Percentiles rank a stretch among this genome's conserved stretches.
phyloP scores from a whole-genome alignment of 2,888 invertebrate genomes.

The Lycocerus yunnanus region DNA sequence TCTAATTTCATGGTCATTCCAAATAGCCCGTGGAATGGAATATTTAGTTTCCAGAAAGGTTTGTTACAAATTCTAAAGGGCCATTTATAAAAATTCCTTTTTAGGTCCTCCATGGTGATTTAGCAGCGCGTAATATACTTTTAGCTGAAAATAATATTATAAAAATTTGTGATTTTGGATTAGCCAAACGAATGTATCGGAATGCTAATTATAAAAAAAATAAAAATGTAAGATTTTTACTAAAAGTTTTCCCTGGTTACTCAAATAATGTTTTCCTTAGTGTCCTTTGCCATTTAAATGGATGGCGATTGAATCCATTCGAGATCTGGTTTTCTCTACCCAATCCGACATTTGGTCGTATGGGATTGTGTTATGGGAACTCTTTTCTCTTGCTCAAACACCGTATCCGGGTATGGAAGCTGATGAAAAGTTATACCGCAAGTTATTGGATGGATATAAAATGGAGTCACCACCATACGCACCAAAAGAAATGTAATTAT shows the following conservation, averaged over 20 bases:
- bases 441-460: constrained; percentile 82
- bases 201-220: constrained; percentile 90
- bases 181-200: constrained; percentile 89
- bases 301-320: constrained; percentile 93
- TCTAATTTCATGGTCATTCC: too few relatives aligned
- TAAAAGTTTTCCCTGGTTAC: too few relatives aligned
- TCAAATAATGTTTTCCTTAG: constrained; percentile 47
- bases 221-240: constrained; percentile 68
- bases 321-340: constrained; percentile 88
- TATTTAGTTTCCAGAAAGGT: too few relatives aligned
- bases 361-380: constrained; percentile 89
- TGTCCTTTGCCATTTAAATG: constrained; percentile 92
- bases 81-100: constrained; percentile 27
- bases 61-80: background rate
- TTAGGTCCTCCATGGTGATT: constrained; percentile 81
- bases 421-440: constrained; percentile 70
- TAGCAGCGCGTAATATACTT: constrained; percentile 91
- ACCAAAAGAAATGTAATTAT: constrained; percentile 72
- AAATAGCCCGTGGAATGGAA: too few relatives aligned
- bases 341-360: constrained; percentile 96
- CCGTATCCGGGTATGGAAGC: constrained; percentile 86
- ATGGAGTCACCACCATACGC: constrained; percentile 87
- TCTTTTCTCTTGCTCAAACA: constrained; percentile 81
- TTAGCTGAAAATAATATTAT: constrained; percentile 90
- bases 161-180: constrained; percentile 96